phyloP scores from a whole-genome alignment of 2,888 invertebrate genomes.

The Pheosia gnoma region DNA sequence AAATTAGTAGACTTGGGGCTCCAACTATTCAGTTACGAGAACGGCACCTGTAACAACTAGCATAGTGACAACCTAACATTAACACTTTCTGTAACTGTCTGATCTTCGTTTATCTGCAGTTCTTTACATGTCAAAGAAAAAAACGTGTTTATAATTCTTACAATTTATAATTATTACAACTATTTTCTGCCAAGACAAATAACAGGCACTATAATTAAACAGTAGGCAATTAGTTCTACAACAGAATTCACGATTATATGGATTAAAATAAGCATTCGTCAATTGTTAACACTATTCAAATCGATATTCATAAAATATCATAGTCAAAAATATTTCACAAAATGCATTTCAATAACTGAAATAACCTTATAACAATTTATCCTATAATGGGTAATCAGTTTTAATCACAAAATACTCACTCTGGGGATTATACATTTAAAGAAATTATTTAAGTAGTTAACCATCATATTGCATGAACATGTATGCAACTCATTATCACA shows the following conservation, averaged over 20 bases:
- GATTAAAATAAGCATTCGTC: constrained; percentile 56
- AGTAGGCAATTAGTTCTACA: constrained; percentile 49
- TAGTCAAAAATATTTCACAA: constrained; percentile 51
- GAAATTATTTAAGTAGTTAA: constrained; percentile 52
- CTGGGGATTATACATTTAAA: constrained; percentile 54
- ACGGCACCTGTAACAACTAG: too few species aligned
- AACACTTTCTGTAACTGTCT: too few species aligned
- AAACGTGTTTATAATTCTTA: constrained; percentile 2
- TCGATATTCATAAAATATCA: constrained; percentile 43
- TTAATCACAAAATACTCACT: constrained; percentile 54
- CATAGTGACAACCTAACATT: too few species aligned
- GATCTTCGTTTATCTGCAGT: background rate
- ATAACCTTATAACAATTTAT: constrained; percentile 50
- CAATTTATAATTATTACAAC: constrained; percentile 33
- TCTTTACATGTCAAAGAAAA: background rate
- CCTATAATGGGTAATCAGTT: constrained; percentile 45
- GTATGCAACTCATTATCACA: constrained; percentile 68
- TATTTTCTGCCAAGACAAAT: constrained; percentile 35
- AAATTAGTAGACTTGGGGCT: too few species aligned
- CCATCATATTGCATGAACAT: constrained; percentile 55
- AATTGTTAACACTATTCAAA: constrained; percentile 38
- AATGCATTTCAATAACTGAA: constrained; percentile 57
- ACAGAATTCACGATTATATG: constrained; percentile 60
- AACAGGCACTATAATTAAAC: constrained; percentile 44
- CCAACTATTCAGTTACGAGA: too few species aligned